phyloP scores from a whole-genome alignment of 2,113 vertebrate genomes.

The Phoenicopterus ruber region DNA sequence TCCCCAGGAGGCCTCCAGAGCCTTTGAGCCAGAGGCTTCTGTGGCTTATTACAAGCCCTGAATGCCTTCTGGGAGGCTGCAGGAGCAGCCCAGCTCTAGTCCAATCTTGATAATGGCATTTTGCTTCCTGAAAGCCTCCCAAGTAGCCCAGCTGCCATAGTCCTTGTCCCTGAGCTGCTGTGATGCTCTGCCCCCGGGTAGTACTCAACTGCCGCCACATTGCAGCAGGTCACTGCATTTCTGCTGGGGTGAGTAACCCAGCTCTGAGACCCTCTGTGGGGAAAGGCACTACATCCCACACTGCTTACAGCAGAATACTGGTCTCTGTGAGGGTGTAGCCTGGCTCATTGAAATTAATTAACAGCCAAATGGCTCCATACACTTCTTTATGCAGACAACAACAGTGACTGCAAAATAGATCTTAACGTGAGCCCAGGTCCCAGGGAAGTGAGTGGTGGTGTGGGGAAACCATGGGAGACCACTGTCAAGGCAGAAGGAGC shows the following conservation, averaged over 20 bases:
- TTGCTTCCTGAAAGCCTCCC: neutral
- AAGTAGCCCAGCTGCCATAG: neutral
- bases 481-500: neutral
- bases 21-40: neutral
- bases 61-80: neutral
- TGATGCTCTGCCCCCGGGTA: fast-evolving
- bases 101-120: neutral
- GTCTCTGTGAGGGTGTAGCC: neutral
- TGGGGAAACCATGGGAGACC: neutral
- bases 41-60: neutral
- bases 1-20: neutral
- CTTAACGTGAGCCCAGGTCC: neutral
- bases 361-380: neutral
- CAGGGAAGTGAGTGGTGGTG: neutral
- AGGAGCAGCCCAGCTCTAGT: neutral
- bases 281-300: neutral
- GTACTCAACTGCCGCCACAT: neutral
- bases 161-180: neutral
- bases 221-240: neutral
- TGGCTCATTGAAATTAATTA: slow-evolving; percentile 15
- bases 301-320: neutral
- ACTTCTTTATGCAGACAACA: neutral
- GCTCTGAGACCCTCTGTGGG: fast-evolving
- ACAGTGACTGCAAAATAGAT: neutral
- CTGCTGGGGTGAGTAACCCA: neutral